A percentile compares a stretch with the other conserved stretches of the same genome.
Conservation (phyloP, 2,888 invertebrate species). For the Eulithis testata region DNA sequence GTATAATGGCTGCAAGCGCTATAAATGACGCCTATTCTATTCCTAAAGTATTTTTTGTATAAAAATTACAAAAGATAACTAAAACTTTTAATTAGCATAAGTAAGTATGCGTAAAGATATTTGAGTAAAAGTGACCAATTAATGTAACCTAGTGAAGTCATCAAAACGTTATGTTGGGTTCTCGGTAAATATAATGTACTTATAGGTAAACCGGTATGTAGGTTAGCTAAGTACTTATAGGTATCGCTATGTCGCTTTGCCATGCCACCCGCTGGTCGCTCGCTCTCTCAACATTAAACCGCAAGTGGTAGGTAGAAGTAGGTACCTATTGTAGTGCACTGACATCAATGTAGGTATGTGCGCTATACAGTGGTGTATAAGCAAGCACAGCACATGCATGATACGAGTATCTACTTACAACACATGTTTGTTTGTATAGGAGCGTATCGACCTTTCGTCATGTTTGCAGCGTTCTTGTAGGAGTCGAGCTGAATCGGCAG, state of each 20-base stretch:
- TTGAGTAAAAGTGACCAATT: neutral
- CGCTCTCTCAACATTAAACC: conserved; percentile 36
- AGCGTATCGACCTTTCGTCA: conserved; percentile 52
- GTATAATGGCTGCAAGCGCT: conserved; percentile 5
- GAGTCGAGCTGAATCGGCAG: conserved; percentile 55
- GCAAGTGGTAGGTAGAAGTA: conserved; percentile 22
- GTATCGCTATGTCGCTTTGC: conserved; percentile 22
- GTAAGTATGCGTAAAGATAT: no score
- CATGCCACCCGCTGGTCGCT: conserved; percentile 38
- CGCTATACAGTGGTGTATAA: conserved; percentile 27
- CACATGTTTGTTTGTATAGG: conserved; percentile 39
- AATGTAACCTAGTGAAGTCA: conserved; percentile 1
- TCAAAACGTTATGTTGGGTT: neutral
- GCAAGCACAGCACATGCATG: conserved; percentile 18
- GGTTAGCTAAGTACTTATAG: neutral
- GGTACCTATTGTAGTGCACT: conserved; percentile 25
- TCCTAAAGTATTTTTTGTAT: neutral
- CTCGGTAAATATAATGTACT: neutral
- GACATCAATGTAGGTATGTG: conserved; percentile 24
- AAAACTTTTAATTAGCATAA: no score
- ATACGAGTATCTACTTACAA: conserved; percentile 19
- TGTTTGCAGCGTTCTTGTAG: conserved; percentile 64
- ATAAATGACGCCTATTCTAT: conserved; percentile 13
- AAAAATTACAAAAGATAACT: no score
- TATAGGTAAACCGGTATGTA: neutral